Base-by-base conservation (phyloP, 2,888 invertebrate species). In the Lysandra coridon region DNA sequence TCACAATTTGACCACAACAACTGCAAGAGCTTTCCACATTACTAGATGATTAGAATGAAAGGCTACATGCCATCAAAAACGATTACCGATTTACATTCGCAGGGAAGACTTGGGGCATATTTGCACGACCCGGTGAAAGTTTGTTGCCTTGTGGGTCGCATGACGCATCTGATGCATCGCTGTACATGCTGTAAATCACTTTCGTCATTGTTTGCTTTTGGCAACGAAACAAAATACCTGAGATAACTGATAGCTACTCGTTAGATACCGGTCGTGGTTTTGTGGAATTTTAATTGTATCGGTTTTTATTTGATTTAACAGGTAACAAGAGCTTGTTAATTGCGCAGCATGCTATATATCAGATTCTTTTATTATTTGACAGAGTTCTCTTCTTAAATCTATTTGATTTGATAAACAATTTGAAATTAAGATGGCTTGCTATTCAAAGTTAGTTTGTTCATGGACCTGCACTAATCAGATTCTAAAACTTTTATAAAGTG, bases 81-180 rank as follows among this genome's bases (percentile, higher is more conserved):
- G n/a, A 74, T 74, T 49, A 75, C 23, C 14, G 4, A 57, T 53
- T 57, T 57, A 14, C 57, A 17, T 30, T 76, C 30, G 53, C 33
- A 23, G 23, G 64, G 14, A n/a, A 23, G 23, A 44, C 40, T 44
- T 10, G 76, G 33, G 33, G 53, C 57, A 57, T 53, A 76, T 57
- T 76, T 76, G 37, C 57, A 53, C 44, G 74, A 40, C 74, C 76
- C 33, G 76, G 76, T 53, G 76, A 76, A 76, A 76, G 76, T 76
- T 53, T 57, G 76, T 57, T 76, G 76, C 23, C 75, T 75, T 76
- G 30, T 57, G 53, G 57, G 57, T 49, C 75, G 30, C 75, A 49
- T 17, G 49, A 4, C 76, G 53, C 53, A 23, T 53, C 49, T 6
- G n/a, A 53, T 7, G 14, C 75, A 44, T 69, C 33, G 30, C 14